These are phyloP conservation scores for Patella ulyssiponensis DNA, from an alignment of 2,888 invertebrate genomes.

Conservation along the genomic window DNA sequence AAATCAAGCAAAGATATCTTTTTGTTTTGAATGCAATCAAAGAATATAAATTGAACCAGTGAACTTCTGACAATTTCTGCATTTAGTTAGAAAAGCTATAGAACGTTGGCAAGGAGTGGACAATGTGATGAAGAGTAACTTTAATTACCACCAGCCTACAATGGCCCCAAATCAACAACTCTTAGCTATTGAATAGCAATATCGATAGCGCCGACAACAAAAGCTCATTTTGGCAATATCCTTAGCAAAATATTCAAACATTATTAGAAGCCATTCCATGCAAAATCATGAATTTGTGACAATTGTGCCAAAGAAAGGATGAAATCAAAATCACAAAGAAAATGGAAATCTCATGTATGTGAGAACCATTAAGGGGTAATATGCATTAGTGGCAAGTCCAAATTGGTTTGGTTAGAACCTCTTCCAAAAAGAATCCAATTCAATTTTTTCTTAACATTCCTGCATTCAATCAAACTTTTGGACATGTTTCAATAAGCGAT, in stretches of 20 bases:
- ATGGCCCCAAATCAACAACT: slow-evolving; percentile 11
- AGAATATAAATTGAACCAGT: slow-evolving; percentile 9
- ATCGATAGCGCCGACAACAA: slow-evolving; percentile 4
- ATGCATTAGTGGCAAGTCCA: slow-evolving; percentile 21
- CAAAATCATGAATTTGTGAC: slow-evolving; percentile 15
- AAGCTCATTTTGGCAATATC: slow-evolving; percentile 10
- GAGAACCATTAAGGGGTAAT: slow-evolving; percentile 20
- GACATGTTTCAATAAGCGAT: too few species aligned
- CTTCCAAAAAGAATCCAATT: slow-evolving; percentile 17
- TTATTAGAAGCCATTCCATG: slow-evolving; percentile 3
- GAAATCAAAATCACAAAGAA: slow-evolving; percentile 27
- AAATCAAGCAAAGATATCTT: slow-evolving; percentile 13
- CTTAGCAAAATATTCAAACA: slow-evolving; percentile 9
- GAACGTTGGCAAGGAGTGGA: not conserved
- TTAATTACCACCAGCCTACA: slow-evolving; percentile 3
- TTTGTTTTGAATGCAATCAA: slow-evolving; percentile 9
- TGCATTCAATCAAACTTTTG: too few species aligned
- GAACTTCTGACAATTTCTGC: slow-evolving; percentile 13
- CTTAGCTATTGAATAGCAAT: not conserved
- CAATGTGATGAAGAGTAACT: slow-evolving; percentile 8
- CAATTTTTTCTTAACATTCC: not conserved
- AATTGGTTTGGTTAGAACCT: slow-evolving; percentile 18
- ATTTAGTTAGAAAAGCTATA: slow-evolving; percentile 8
- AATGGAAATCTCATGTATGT: slow-evolving; percentile 23
- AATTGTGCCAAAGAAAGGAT: slow-evolving; percentile 20